phyloP scores from a whole-genome alignment of 2,888 invertebrate genomes.

The Ditula angustiorana region DNA sequence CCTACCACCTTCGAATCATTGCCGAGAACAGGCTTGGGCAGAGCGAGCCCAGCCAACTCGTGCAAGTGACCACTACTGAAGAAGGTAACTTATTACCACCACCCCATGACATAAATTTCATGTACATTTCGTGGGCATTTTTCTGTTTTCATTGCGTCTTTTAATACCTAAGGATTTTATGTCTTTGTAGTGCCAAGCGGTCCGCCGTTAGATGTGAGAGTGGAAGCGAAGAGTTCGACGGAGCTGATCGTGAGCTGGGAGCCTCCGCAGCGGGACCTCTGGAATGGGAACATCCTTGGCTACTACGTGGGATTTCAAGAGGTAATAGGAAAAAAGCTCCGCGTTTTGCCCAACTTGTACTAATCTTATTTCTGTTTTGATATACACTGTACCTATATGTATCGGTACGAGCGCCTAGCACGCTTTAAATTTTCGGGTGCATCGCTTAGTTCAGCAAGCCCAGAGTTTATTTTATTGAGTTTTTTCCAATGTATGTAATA shows the following conservation, averaged over 20 bases:
- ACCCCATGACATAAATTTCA: no score
- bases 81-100: slow-evolving; percentile 85
- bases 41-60: slow-evolving; percentile 94
- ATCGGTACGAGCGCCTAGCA: no score
- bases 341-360: neutral
- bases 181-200: slow-evolving; percentile 89
- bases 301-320: slow-evolving; percentile 95
- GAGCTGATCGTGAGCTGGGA: slow-evolving; percentile 95
- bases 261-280: slow-evolving; percentile 93
- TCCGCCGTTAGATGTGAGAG: slow-evolving; percentile 92
- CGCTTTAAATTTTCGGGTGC: no score
- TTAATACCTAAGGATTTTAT: neutral
- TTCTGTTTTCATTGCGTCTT: no score
- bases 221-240: slow-evolving; percentile 93
- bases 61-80: slow-evolving; percentile 94
- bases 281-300: slow-evolving; percentile 95
- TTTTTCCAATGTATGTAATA: no score
- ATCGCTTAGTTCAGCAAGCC: no score
- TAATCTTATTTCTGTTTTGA: no score
- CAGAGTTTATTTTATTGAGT: no score
- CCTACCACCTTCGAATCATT: slow-evolving; percentile 94
- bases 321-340: slow-evolving; percentile 57
- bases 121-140: no score
- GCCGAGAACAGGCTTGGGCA: slow-evolving; percentile 96
- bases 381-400: no score